These are phyloP conservation scores for Lordiphosa andalusiaca DNA, from an alignment of 2,888 invertebrate genomes.

Conservation along the genomic window DNA sequence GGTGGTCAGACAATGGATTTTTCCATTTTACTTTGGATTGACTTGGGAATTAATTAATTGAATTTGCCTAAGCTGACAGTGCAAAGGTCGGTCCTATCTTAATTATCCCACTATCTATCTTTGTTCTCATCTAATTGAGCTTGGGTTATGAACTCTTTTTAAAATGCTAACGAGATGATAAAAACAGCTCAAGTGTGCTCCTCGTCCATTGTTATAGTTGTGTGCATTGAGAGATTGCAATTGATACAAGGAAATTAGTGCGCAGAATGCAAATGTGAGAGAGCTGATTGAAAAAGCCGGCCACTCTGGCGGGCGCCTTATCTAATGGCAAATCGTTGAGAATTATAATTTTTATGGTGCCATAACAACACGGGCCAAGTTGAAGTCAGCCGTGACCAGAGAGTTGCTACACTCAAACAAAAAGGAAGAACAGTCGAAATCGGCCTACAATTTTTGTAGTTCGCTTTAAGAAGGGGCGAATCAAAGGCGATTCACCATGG, in stretches of 20 bases:
- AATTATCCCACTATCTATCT: conserved; percentile 7
- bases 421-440: too few species aligned
- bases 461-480: too few species aligned
- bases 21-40: conserved; percentile 11
- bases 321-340: conserved; percentile 24
- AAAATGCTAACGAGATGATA: conserved; percentile 23
- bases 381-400: too few species aligned
- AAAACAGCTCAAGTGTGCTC: conserved; percentile 17
- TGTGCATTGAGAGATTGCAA: too few species aligned
- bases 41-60: conserved; percentile 29
- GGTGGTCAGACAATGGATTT: not conserved
- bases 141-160: conserved; percentile 24
- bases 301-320: conserved; percentile 8
- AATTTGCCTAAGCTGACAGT: conserved; percentile 9
- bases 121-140: conserved; percentile 11
- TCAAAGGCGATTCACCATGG: too few species aligned
- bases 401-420: too few species aligned
- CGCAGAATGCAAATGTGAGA: conserved; percentile 13
- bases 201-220: not conserved
- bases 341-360: conserved; percentile 11
- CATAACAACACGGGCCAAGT: not conserved
- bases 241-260: not conserved
- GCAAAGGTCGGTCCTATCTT: conserved; percentile 14
- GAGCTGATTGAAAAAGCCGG: not conserved
- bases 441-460: too few species aligned